A percentile compares a stretch with the other conserved stretches of the same genome.
Evolutionary conservation across 2,113 vertebrate genomes (phyloP).

Genomic region (Vidua macroura): DNA sequence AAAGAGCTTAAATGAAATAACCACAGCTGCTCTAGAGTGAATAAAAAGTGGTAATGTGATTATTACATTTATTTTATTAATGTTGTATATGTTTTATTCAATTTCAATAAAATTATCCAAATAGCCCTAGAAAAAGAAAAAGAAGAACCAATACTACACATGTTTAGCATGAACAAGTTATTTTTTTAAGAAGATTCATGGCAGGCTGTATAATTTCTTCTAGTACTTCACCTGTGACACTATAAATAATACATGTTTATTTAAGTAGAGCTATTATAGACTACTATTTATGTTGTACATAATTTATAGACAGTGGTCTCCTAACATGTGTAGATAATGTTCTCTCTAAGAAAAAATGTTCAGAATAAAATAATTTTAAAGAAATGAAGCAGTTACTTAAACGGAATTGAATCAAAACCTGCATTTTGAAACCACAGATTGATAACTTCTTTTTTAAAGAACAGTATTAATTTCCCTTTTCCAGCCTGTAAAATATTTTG

Average conservation of each 20-base stretch:
- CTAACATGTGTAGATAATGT: conserved; percentile 46
- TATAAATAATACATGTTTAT: conserved; percentile 77
- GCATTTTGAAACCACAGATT: background rate
- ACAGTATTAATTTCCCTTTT: background rate
- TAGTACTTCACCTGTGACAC: conserved; percentile 73
- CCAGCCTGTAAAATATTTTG: background rate
- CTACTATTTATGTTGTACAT: conserved; percentile 62
- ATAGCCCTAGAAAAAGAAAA: background rate
- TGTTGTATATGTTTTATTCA: conserved; percentile 3
- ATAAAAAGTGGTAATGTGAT: conserved; percentile 72
- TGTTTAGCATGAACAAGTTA: conserved; percentile 58
- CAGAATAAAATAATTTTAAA: conserved; percentile 37
- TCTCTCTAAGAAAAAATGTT: conserved; percentile 39
- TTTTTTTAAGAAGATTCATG: conserved; percentile 67
- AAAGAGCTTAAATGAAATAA: conserved; percentile 73
- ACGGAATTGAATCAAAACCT: background rate
- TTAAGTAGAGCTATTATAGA: conserved; percentile 67
- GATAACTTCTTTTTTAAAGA: background rate
- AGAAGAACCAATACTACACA: background rate
- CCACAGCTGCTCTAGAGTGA: conserved; percentile 61
- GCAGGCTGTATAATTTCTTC: conserved; percentile 63
- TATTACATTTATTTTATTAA: conserved; percentile 48
- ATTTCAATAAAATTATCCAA: conserved; percentile 72
- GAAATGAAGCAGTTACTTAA: background rate
- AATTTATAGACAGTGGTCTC: conserved; percentile 74